phyloP scores from a whole-genome alignment of 2,888 invertebrate genomes.

The Phyllotreta striolata region DNA sequence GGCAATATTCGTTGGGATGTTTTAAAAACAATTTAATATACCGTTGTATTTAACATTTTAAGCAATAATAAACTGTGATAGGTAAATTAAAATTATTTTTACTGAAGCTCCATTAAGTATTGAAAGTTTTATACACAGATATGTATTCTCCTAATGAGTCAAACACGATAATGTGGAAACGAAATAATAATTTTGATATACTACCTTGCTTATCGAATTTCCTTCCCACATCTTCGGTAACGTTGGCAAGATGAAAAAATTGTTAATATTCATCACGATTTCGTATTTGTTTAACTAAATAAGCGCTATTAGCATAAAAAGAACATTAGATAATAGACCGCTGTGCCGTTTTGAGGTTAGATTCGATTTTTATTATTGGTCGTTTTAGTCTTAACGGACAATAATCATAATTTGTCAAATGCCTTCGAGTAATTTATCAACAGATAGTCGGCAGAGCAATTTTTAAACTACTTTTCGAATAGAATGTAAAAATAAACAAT shows the following conservation, averaged over 20 bases:
- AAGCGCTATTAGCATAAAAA: slow-evolving; percentile 23
- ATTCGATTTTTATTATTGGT: slow-evolving; percentile 5
- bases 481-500: too few species aligned
- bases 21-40: too few species aligned
- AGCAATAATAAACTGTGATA: not conserved
- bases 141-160: too few species aligned
- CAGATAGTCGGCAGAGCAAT: not conserved
- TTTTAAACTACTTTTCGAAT: slow-evolving; percentile 7
- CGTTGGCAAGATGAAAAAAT: slow-evolving; percentile 22
- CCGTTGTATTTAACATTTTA: too few species aligned
- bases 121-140: not conserved
- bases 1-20: too few species aligned
- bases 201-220: slow-evolving; percentile 22
- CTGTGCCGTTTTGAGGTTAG: slow-evolving; percentile 22
- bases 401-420: slow-evolving; percentile 15
- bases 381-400: not conserved
- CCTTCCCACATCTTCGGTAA: slow-evolving; percentile 21
- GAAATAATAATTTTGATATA: slow-evolving; percentile 19
- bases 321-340: slow-evolving; percentile 23
- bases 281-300: slow-evolving; percentile 21
- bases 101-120: too few species aligned
- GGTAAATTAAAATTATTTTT: not conserved
- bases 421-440: slow-evolving; percentile 5
- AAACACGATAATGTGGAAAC: slow-evolving; percentile 19
- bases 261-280: slow-evolving; percentile 17